A percentile compares a stretch with the other conserved stretches of the same genome.
These are phyloP conservation scores for Protaetia brevitarsis DNA, from an alignment of 1,140 invertebrate species.

Conservation along the genomic window DNA sequence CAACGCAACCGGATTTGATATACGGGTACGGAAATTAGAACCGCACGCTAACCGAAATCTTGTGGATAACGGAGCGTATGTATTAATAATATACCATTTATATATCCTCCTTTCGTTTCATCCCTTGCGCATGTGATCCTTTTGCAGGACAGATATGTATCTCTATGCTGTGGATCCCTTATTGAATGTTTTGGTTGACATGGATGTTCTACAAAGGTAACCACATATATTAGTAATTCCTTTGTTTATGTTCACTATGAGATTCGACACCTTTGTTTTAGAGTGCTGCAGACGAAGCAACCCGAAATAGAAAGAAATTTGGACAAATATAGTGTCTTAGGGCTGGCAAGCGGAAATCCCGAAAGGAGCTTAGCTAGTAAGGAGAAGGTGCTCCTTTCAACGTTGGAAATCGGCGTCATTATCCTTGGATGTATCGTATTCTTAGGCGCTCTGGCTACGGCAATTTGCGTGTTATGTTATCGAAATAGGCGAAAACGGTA, in stretches of 20 bases:
- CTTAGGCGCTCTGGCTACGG: constrained; percentile 70
- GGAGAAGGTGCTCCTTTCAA: constrained; percentile 60
- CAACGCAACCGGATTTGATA: constrained; percentile 71
- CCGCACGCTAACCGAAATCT: constrained; percentile 62
- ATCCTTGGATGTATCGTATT: constrained; percentile 75
- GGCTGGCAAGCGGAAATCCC: constrained; percentile 50
- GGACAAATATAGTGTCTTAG: constrained; percentile 56
- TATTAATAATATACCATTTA: constrained; percentile 33
- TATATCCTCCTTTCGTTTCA: not conserved
- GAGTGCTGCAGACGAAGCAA: constrained; percentile 60
- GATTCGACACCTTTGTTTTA: constrained; percentile 43
- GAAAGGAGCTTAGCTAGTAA: constrained; percentile 47
- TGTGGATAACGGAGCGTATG: constrained; percentile 66
- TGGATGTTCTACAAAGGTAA: constrained; percentile 73
- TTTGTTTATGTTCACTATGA: not conserved
- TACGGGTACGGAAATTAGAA: constrained; percentile 73
- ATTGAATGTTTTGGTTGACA: constrained; percentile 76
- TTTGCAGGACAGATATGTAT: constrained; percentile 76
- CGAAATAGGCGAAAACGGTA: constrained; percentile 58
- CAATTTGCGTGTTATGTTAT: constrained; percentile 73
- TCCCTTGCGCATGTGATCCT: constrained; percentile 20
- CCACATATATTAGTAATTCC: constrained; percentile 33
- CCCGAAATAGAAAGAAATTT: constrained; percentile 59
- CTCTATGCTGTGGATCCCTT: constrained; percentile 78
- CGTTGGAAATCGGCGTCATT: constrained; percentile 75